Evolutionary conservation across 2,797 vertebrate species (phyloP).

Genomic region (Phrynocephalus guinanensis): DNA sequence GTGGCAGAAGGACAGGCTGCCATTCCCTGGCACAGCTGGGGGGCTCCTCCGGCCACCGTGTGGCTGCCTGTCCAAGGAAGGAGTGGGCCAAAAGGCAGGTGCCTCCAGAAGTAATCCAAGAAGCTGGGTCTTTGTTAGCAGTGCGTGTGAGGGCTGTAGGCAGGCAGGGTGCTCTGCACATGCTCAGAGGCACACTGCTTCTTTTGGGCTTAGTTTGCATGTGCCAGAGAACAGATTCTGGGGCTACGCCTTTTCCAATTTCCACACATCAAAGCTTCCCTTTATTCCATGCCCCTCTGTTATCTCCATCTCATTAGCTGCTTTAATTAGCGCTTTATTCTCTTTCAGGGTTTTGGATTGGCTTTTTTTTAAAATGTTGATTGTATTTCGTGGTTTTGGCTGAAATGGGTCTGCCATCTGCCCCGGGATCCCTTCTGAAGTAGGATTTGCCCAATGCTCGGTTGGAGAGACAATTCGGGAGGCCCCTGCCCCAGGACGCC

Average conservation of each 20-base stretch:
- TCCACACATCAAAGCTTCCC: not conserved
- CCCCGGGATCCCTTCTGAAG: not conserved
- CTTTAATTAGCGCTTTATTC: not conserved
- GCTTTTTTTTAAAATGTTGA: not conserved
- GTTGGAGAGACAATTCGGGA: not conserved
- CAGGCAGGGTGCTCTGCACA: not conserved
- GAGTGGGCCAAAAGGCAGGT: too few species aligned
- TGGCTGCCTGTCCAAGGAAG: too few species aligned
- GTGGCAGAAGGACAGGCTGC: too few species aligned
- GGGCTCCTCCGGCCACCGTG: not conserved
- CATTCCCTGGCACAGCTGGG: too few species aligned
- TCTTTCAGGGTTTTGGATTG: not conserved
- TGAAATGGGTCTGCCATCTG: not conserved
- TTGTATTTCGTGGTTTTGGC: not conserved
- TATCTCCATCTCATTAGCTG: not conserved
- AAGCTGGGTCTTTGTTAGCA: too few species aligned
- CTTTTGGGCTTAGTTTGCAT: too few species aligned
- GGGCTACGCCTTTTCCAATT: too few species aligned
- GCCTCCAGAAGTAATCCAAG: too few species aligned
- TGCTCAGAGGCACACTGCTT: too few species aligned
- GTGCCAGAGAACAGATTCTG: too few species aligned
- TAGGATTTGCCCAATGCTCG: not conserved
- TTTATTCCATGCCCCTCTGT: not conserved
- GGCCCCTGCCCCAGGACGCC: not conserved
- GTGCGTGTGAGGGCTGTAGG: not conserved